phyloP scores from a whole-genome alignment of 1,140 invertebrate species.

The Epicauta chinensis region DNA sequence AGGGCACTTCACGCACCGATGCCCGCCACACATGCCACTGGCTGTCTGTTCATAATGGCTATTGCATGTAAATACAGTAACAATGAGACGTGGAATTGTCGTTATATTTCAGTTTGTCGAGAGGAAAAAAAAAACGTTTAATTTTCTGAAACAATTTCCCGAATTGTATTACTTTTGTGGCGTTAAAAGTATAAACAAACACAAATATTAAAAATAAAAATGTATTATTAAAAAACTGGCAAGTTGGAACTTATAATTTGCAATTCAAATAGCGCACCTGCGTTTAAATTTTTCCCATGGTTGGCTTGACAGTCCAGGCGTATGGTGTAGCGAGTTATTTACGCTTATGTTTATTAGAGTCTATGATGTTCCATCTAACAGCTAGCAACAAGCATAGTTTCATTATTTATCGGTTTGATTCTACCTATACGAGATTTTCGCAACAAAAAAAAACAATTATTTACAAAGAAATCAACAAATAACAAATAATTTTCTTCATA shows the following conservation, averaged over 20 bases:
- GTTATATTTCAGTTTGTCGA: background rate
- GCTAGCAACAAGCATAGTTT: constrained; percentile 15
- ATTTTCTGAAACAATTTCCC: background rate
- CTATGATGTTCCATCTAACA: constrained; percentile 22
- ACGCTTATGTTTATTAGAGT: constrained; percentile 35
- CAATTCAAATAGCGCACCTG: constrained; percentile 36
- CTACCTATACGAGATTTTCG: too few species aligned
- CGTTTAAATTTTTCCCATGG: constrained; percentile 34
- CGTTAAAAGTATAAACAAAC: background rate
- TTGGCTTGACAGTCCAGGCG: constrained; percentile 23
- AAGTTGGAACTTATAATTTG: constrained; percentile 22
- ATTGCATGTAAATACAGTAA: constrained; percentile 29
- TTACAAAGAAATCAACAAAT: too few species aligned
- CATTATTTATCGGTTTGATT: constrained; percentile 27
- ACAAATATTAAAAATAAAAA: too few species aligned
- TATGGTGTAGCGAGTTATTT: constrained; percentile 32
- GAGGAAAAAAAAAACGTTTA: background rate
- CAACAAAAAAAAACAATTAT: too few species aligned
- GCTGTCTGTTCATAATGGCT: constrained; percentile 23
- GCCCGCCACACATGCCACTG: constrained; percentile 21
- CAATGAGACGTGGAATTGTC: too few species aligned
- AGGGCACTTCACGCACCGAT: constrained; percentile 26
- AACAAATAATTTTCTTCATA: too few species aligned
- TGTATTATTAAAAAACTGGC: constrained; percentile 2
- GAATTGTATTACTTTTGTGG: background rate